These are phyloP conservation scores for Pangasius sanitwongsei DNA, from an alignment of 2,797 vertebrate genomes.

Conservation along the genomic window DNA sequence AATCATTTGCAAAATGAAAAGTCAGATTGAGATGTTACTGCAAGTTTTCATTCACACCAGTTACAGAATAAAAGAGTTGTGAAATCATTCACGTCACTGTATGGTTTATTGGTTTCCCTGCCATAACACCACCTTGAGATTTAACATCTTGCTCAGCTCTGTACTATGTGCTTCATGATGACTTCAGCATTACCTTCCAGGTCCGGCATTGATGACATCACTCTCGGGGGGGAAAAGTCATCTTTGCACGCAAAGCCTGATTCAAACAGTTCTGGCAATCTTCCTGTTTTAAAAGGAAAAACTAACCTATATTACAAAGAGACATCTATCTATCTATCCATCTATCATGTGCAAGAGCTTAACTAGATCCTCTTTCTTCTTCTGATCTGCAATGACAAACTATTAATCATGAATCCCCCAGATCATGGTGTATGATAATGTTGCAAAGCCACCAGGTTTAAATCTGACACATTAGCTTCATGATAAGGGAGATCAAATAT, in stretches of 20 bases:
- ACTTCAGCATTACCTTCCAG: background rate
- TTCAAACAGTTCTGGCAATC: background rate
- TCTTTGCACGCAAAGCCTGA: conserved; percentile 18
- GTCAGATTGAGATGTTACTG: background rate
- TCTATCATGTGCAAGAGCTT: background rate
- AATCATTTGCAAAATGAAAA: background rate
- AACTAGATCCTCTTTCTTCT: background rate
- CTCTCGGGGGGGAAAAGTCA: background rate
- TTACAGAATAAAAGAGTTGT: background rate
- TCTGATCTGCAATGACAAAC: background rate
- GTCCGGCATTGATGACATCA: conserved; percentile 1
- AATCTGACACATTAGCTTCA: conserved; percentile 3
- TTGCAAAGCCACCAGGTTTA: background rate
- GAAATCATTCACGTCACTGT: background rate
- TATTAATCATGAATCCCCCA: background rate
- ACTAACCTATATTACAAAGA: too few species aligned
- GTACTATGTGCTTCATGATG: background rate
- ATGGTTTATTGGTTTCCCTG: background rate
- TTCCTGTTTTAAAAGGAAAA: background rate
- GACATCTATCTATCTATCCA: background rate
- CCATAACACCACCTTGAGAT: background rate
- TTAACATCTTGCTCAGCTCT: background rate
- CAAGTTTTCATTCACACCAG: background rate
- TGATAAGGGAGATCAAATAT: conserved; percentile 32
- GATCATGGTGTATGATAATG: background rate